phyloP scores from a whole-genome alignment of 2,888 invertebrate genomes.

The Salticus scenicus region DNA sequence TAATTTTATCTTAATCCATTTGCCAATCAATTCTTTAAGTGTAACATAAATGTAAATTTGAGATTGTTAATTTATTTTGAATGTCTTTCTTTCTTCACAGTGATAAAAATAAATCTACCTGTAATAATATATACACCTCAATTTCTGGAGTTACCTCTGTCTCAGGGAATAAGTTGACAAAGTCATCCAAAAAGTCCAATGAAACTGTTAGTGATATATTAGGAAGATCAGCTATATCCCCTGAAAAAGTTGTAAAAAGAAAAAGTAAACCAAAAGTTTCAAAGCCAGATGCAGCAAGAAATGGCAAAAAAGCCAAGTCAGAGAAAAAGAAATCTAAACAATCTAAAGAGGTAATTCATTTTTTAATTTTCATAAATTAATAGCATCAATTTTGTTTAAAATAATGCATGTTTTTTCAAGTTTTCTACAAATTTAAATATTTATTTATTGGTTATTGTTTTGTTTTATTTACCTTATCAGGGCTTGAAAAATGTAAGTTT shows the following conservation, averaged over 20 bases:
- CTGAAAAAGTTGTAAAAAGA: slow-evolving; percentile 45
- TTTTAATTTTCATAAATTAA: background rate
- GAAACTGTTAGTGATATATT: slow-evolving; percentile 59
- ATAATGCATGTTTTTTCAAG: background rate
- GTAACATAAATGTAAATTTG: too few relatives aligned
- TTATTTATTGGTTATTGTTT: too few relatives aligned
- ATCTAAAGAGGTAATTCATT: slow-evolving; percentile 43
- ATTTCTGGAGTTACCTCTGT: slow-evolving; percentile 50
- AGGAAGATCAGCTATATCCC: slow-evolving; percentile 20
- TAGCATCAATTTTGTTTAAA: too few relatives aligned
- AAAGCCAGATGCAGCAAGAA: slow-evolving; percentile 52
- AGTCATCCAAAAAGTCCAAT: slow-evolving; percentile 55
- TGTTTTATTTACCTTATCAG: too few relatives aligned
- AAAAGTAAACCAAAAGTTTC: slow-evolving; percentile 51
- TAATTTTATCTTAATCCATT: too few relatives aligned
- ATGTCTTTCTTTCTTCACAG: slow-evolving; percentile 14
- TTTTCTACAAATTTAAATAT: background rate
- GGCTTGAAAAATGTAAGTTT: too few relatives aligned
- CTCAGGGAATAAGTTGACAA: slow-evolving; percentile 59
- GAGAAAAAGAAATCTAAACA: slow-evolving; percentile 44
- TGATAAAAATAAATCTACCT: slow-evolving; percentile 55
- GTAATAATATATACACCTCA: slow-evolving; percentile 48
- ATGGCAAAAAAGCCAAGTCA: slow-evolving; percentile 43
- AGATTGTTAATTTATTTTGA: too few relatives aligned
- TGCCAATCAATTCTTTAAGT: too few relatives aligned